phyloP scores from a whole-genome alignment of 1,140 invertebrate genomes.

The Carposina sasakii region DNA sequence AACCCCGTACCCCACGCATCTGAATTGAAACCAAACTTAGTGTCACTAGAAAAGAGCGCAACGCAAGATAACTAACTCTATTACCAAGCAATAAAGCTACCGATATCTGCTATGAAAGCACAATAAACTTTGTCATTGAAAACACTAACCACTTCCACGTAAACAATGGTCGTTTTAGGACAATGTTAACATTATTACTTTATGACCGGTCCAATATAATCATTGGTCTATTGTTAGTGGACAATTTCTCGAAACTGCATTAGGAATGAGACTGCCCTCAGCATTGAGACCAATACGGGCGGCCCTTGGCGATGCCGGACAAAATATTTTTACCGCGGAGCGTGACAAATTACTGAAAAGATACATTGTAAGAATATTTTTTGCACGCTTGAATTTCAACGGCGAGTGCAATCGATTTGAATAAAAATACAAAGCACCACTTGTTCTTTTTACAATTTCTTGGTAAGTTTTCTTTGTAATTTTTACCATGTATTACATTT shows the following conservation, averaged over 20 bases:
- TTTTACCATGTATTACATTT: too few relatives aligned
- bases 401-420: too few relatives aligned
- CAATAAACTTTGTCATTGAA: constrained; percentile 19
- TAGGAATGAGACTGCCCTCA: constrained; percentile 42
- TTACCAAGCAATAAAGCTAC: too few relatives aligned
- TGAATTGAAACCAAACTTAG: constrained; percentile 46
- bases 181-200: constrained; percentile 56
- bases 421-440: too few relatives aligned
- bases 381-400: too few relatives aligned
- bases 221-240: constrained; percentile 53
- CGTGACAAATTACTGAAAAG: constrained; percentile 46
- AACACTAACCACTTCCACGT: constrained; percentile 44
- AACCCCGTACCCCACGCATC: constrained; percentile 40
- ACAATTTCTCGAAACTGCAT: constrained; percentile 53
- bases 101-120: too few relatives aligned
- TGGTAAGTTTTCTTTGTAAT: too few relatives aligned
- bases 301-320: constrained; percentile 37
- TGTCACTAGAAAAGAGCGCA: too few relatives aligned
- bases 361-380: too few relatives aligned
- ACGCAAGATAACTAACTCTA: too few relatives aligned
- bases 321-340: constrained; percentile 64
- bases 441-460: too few relatives aligned
- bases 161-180: constrained; percentile 57
- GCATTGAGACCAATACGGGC: constrained; percentile 29
- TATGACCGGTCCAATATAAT: constrained; percentile 61